Evolutionary conservation across 2,113 vertebrate species (phyloP), one percentile per base, ranked within the genome.

Genomic region (Hepsetus odoe): DNA sequence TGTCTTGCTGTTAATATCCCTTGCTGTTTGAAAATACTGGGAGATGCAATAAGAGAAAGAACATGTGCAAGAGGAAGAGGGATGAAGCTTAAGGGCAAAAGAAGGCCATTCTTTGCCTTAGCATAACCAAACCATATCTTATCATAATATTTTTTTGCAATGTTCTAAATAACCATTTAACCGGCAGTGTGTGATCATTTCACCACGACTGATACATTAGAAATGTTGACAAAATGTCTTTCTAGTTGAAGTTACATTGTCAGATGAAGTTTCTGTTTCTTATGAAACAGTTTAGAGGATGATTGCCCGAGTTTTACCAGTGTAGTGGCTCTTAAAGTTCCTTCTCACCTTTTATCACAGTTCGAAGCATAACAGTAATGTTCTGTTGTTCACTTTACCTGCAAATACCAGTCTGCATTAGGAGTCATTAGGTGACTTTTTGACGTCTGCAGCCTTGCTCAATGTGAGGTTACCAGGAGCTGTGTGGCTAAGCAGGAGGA

Each of bases 401-500:
- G 10, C 24, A 20, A 55, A 2, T 55, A 2, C 51, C 51, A 55
- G 30, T 22, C 58, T 72, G 33, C 14, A 51, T 38, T 55, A 35
- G 18, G 10, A 77, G 77, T 80, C 76, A 67, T n/a, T 66, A 80
- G 65, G 69, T 87, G 77, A 90, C 85, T 86, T 33, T 81, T 71
- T 83, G 83, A 84, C 40, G 22, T 84, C 24, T 0, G 30, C 59
- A 46, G 62, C 26, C 7, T 68, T 81, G 49, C 64, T 70, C 79
- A 59, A 16, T 35, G 0, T 69, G 12, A 81, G 66, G 80, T 84
- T 76, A 84, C 81, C 78, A 72, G 80, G 0, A 85, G 74, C 61
- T n/a, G 59, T 33, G 26, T 80, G 84, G 82, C 86, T 89, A 88
- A 90, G 79, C 82, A 24, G 72, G 82, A 85, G 79, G 82, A 22